Evolutionary conservation across 2,113 vertebrate genomes (phyloP), one percentile per base, ranked within the genome.

Genomic region (Fulmarus glacialis): DNA sequence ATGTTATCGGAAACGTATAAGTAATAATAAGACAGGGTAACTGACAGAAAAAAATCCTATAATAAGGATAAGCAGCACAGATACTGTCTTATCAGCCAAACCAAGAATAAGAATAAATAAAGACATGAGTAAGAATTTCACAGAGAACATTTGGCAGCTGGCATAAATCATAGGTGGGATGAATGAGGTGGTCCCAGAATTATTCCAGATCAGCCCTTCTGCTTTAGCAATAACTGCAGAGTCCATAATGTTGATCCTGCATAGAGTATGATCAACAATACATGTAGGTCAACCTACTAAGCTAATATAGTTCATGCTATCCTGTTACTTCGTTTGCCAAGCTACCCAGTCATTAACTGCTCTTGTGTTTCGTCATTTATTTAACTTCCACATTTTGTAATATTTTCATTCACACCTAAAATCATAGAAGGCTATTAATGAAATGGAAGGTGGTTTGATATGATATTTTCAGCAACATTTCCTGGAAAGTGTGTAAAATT

Each of bases 381-480:
- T 97, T 95, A 85, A 95, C 72, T 96, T 94, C 70, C 66, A 82
- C 73, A 82, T 91, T 95, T 94, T 84, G 62, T 81, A 95, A 90
- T 96, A 95, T 96, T 95, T 95, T 95, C 53, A 91, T 96, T 96
- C 3, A 5, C 80, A 94, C 89, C 68, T 89, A 89, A 93, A 92
- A 82, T 71, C 86, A 94, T 58, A 80, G 47, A 82, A 68, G n/a
- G 20, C 40, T 87, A 70, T 80, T 96, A 90, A 94, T 85, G 53
- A 89, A 89, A 89, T 73, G 8, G 53, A 87, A 82, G 27, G 78
- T 79, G 52, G 64, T 80, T 96, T 89, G 93, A 96, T 95, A 95
- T 5, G 56, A 24, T 75, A 89, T 93, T 91, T 93, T 91, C 64
- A 87, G 72, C 58, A 82, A 82, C 34, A 45, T 92, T 96, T 92